A percentile compares a stretch with the other conserved stretches of the same genome.
Conservation (phyloP, 2,113 vertebrate species). For the Osmerus eperlanus region DNA sequence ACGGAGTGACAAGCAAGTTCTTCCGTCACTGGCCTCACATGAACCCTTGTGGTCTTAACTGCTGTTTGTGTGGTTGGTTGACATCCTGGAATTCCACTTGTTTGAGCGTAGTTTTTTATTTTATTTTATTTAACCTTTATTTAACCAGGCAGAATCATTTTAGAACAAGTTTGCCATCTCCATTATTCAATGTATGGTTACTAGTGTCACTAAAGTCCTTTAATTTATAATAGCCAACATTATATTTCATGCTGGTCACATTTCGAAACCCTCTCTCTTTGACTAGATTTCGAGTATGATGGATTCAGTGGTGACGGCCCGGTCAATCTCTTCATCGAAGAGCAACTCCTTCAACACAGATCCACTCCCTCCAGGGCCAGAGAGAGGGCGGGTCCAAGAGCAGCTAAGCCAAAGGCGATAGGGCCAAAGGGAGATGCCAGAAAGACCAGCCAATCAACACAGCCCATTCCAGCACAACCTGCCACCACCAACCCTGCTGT, state of each 20-base stretch:
- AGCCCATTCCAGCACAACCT: constrained; percentile 26
- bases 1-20: not conserved
- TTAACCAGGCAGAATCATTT: too few species aligned
- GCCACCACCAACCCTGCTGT: not conserved
- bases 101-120: not conserved
- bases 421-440: not conserved
- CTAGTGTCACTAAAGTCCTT: too few species aligned
- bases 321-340: constrained; percentile 80
- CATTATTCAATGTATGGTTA: not conserved
- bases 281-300: constrained; percentile 79
- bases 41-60: not conserved
- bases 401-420: constrained; percentile 29
- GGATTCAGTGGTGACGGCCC: constrained; percentile 83
- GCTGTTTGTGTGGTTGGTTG: not conserved
- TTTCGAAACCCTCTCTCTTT: constrained; percentile 7
- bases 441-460: constrained; percentile 17
- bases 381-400: constrained; percentile 45
- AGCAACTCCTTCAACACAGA: constrained; percentile 85
- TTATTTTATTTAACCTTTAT: too few species aligned
- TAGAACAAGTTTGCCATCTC: not conserved
- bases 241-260: too few species aligned
- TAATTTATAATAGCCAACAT: too few species aligned
- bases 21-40: not conserved
- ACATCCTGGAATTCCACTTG: not conserved
- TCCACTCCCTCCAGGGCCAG: constrained; percentile 30